These are phyloP conservation scores for Drosophila rubida DNA, from an alignment of 2,888 invertebrate species.

Conservation along the genomic window DNA sequence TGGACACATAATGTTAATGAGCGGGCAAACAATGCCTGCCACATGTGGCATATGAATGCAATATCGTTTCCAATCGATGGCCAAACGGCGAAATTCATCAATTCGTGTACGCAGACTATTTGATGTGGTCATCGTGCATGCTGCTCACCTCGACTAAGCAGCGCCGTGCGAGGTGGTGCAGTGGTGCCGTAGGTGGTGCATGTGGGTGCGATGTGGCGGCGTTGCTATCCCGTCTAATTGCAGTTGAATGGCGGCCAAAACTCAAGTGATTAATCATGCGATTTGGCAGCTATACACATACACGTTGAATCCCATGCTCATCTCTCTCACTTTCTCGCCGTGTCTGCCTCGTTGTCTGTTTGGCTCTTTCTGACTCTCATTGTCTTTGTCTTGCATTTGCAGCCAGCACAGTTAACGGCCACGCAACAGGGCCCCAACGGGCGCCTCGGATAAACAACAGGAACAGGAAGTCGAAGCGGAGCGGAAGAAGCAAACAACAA, in stretches of 20 bases:
- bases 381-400: slow-evolving; percentile 32
- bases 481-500: slow-evolving; percentile 29
- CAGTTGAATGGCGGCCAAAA: slow-evolving; percentile 65
- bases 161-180: background rate
- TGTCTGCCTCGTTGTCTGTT: background rate
- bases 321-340: slow-evolving; percentile 6
- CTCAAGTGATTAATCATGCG: slow-evolving; percentile 73
- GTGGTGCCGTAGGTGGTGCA: background rate
- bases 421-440: slow-evolving; percentile 71
- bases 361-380: background rate
- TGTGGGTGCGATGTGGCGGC: background rate
- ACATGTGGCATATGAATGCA: slow-evolving; percentile 27
- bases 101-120: slow-evolving; percentile 18
- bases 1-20: slow-evolving; percentile 53
- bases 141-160: background rate
- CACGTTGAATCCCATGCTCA: slow-evolving; percentile 18
- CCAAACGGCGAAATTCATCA: slow-evolving; percentile 33
- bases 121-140: slow-evolving; percentile 15
- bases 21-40: slow-evolving; percentile 49
- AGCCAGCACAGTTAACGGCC: slow-evolving; percentile 76
- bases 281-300: slow-evolving; percentile 57
- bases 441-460: slow-evolving; percentile 78
- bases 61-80: slow-evolving; percentile 5
- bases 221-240: slow-evolving; percentile 36
- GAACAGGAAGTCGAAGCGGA: slow-evolving; percentile 37